Evolutionary conservation across 2,113 vertebrate genomes (phyloP).

Genomic region (Microcebus griseorufus): DNA sequence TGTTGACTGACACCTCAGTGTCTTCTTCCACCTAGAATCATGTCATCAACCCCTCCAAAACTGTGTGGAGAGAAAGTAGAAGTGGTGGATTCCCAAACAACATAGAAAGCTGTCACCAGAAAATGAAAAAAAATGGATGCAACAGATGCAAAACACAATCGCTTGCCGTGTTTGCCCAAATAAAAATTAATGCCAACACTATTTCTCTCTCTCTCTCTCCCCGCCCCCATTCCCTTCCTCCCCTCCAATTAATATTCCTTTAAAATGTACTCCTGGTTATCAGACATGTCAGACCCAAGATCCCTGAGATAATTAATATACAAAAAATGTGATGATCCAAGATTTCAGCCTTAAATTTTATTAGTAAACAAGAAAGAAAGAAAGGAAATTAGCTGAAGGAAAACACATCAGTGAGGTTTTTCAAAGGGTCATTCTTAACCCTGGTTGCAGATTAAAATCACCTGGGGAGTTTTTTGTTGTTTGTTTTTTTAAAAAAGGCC

Average conservation of each 20-base stretch:
- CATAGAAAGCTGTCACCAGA: neutral
- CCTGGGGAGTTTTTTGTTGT: neutral
- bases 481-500: neutral
- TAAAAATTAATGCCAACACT: neutral
- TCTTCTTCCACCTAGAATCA: neutral
- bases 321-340: conserved; percentile 1
- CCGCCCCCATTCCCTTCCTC: too few relatives aligned
- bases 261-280: neutral
- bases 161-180: neutral
- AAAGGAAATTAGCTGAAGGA: neutral
- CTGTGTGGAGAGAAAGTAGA: neutral
- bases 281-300: neutral
- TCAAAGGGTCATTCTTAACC: neutral
- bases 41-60: neutral
- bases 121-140: neutral
- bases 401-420: neutral
- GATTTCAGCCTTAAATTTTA: neutral
- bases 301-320: neutral
- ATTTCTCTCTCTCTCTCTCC: neutral
- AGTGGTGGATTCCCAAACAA: neutral
- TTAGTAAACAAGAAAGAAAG: neutral
- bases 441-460: neutral
- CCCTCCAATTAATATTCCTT: neutral
- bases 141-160: neutral
- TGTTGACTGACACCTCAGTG: neutral